Conservation (phyloP, 2,113 vertebrate species). For the Nibea coibor region DNA sequence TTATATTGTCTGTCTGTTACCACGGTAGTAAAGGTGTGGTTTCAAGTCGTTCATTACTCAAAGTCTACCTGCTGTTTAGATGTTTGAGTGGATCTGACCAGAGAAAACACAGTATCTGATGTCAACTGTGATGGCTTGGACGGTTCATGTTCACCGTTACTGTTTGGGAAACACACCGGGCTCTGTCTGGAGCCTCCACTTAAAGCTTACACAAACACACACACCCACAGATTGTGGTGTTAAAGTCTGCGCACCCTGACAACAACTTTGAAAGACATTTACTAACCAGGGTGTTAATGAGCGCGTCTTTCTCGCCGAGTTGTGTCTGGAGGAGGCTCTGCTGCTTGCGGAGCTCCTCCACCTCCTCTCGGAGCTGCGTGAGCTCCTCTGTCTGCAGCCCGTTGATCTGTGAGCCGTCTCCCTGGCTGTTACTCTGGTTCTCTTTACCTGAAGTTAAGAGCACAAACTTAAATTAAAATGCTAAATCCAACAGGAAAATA, state of each 20-base stretch:
- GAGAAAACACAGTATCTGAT: background rate
- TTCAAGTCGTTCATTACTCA: background rate
- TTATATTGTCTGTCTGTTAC: background rate
- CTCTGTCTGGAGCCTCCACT: background rate
- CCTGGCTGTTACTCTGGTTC: slow-evolving; percentile 84
- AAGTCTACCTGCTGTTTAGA: background rate
- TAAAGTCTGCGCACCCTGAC: background rate
- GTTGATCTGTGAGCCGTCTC: slow-evolving; percentile 86
- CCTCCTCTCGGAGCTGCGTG: slow-evolving; percentile 86
- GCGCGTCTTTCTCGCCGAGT: slow-evolving; percentile 87
- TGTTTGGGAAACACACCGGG: background rate
- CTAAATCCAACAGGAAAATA: background rate
- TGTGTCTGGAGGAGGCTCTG: slow-evolving; percentile 87
- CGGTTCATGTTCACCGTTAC: background rate
- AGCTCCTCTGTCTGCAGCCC: slow-evolving; percentile 92
- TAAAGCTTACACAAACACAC: slow-evolving; percentile 3
- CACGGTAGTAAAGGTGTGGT: background rate
- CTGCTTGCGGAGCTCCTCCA: slow-evolving; percentile 89
- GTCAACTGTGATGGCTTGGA: background rate
- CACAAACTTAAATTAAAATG: background rate
- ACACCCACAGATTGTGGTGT: background rate
- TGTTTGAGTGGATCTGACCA: background rate
- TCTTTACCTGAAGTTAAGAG: slow-evolving; percentile 74
- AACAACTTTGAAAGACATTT: background rate
- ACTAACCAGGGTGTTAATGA: slow-evolving; percentile 89